Percentiles rank a stretch among this genome's conserved stretches.
These are phyloP conservation scores for Oreochromis mossambicus DNA, from an alignment of 2,797 vertebrate genomes.

Conservation along the genomic window DNA sequence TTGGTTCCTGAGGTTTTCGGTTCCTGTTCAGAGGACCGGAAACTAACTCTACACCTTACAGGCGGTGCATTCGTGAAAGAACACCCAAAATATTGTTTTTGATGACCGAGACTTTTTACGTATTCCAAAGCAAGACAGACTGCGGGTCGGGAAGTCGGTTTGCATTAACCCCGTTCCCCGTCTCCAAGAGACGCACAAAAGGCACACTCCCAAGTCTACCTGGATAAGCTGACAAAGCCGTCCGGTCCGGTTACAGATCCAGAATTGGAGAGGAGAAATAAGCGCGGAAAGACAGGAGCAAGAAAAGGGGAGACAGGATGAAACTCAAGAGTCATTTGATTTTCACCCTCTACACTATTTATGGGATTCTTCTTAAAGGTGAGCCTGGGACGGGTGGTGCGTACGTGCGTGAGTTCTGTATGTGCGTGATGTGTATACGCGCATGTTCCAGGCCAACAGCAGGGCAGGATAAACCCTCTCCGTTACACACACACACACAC, in stretches of 20 bases:
- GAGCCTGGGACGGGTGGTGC: constrained; percentile 31
- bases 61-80: neutral
- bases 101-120: neutral
- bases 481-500: neutral
- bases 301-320: constrained; percentile 60
- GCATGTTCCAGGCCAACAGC: constrained; percentile 12
- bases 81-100: neutral
- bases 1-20: neutral
- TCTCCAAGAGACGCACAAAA: constrained; percentile 17
- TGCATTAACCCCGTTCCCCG: neutral
- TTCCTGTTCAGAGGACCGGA: neutral
- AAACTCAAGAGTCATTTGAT: constrained; percentile 68
- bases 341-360: constrained; percentile 73
- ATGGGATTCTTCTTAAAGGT: constrained; percentile 76
- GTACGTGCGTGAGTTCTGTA: neutral
- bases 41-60: neutral
- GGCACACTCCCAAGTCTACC: constrained; percentile 44
- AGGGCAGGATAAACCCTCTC: neutral
- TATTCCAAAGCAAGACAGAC: neutral
- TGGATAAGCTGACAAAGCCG: constrained; percentile 54
- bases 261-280: constrained; percentile 54
- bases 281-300: constrained; percentile 20
- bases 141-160: constrained; percentile 29
- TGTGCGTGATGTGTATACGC: neutral
- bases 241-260: constrained; percentile 47